Percentiles rank a stretch among this genome's conserved stretches.
Evolutionary conservation across 2,888 invertebrate species (phyloP).

Genomic region (Brachyptera putata): DNA sequence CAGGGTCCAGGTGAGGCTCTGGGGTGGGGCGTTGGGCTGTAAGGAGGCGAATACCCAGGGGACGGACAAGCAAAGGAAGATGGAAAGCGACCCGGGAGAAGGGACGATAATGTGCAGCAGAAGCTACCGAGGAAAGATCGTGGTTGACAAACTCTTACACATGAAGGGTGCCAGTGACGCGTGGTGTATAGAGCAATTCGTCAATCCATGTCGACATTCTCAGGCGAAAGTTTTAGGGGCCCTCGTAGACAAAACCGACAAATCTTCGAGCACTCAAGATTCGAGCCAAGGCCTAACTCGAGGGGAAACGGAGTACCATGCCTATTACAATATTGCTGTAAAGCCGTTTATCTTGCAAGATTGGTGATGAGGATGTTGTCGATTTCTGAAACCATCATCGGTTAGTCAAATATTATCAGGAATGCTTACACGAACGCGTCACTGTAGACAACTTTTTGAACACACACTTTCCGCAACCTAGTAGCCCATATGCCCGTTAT

Average conservation of each 20-base stretch:
- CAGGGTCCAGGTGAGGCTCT: too few species aligned
- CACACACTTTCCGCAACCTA: slow-evolving; percentile 28
- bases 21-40: too few species aligned
- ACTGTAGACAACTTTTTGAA: slow-evolving; percentile 14
- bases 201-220: too few species aligned
- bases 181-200: too few species aligned
- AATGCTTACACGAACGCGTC: slow-evolving; percentile 27
- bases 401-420: slow-evolving; percentile 17
- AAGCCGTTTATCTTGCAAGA: slow-evolving; percentile 19
- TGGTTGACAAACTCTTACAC: slow-evolving; percentile 38
- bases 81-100: too few species aligned
- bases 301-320: slow-evolving; percentile 23
- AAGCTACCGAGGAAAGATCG: slow-evolving; percentile 37
- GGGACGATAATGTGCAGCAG: too few species aligned
- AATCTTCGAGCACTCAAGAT: slow-evolving; percentile 27
- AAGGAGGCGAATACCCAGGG: too few species aligned
- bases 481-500: slow-evolving; percentile 27
- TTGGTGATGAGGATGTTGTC: slow-evolving; percentile 15
- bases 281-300: slow-evolving; percentile 31
- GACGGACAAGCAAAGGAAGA: too few species aligned
- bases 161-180: too few species aligned
- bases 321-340: slow-evolving; percentile 25
- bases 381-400: slow-evolving; percentile 28
- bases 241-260: too few species aligned
- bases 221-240: too few species aligned